Base-by-base conservation (phyloP, 2,888 invertebrate species). In the Halictus ligatus region DNA sequence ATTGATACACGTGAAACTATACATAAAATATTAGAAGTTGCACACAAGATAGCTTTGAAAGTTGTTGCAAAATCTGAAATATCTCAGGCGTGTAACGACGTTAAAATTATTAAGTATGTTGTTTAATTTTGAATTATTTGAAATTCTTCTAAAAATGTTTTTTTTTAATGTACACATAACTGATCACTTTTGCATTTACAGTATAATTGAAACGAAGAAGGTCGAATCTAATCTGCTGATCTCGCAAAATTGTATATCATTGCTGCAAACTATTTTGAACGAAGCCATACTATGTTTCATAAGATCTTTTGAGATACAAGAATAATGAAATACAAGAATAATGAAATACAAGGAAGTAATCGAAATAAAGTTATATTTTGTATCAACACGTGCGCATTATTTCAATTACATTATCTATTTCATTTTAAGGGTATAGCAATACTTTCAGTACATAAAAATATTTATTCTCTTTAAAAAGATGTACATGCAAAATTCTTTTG, bases 191-290 rank as follows among this genome's bases (percentile, higher is more conserved):
- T 25, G 2, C 18, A 67, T 72, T 71, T 80, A 29, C 58, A 86
- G 86, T 3, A 77, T 86, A 73, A 81, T 86, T 43, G 80, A 86
- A 71, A 21, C 40, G 12, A 82, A 80, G 29, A 78, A 85, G 58
- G 69, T 29, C 35, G 25, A 69, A 21, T 8, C 50, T 6, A 25
- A 78, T 29, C 71, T 79, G 73, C 13, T 75, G 64, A 71, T 78
- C 13, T 80, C 76, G 3, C 76, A 83, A n/a, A 43, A 46, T 73
- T 87, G 85, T 78, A 74, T 82, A 54, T 74, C 48, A 21, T 46
- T 88, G 13, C 13, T 87, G 8, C 82, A 88, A 77, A 60, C 79
- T 18, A 79, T 88, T 78, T 81, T 87, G 48, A 84, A 79, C 35
- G 76, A 83, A 81, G 83, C 86, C 18, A 83, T 87, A 81, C 35